Evolutionary conservation across 2,888 invertebrate genomes (phyloP).

Genomic region (Camponotus fellah): DNA sequence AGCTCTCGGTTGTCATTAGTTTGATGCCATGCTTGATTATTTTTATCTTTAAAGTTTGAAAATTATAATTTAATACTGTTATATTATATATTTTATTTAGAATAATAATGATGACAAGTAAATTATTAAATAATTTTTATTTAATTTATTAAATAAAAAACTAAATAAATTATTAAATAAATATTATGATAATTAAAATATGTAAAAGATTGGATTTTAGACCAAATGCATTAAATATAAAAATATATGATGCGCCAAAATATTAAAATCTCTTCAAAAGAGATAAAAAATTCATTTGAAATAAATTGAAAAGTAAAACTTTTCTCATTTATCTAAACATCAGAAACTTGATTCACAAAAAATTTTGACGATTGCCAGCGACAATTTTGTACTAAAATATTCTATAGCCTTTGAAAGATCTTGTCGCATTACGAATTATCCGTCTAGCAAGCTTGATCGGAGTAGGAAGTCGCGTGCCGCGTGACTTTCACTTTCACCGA

Average conservation of each 20-base stretch:
- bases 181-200: neutral
- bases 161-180: neutral
- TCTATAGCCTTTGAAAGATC: slow-evolving; percentile 12
- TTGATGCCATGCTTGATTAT: neutral
- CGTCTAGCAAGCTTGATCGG: slow-evolving; percentile 60
- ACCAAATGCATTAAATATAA: neutral
- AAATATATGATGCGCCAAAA: neutral
- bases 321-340: neutral
- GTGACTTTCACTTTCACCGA: slow-evolving; percentile 85
- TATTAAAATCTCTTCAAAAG: neutral
- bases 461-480: slow-evolving; percentile 79
- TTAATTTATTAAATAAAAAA: neutral
- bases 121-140: neutral
- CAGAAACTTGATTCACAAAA: neutral
- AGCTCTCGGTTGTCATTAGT: neutral
- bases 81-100: neutral
- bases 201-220: neutral
- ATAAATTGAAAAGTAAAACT: neutral
- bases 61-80: neutral
- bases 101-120: neutral
- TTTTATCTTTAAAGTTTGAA: neutral
- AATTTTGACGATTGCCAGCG: neutral
- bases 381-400: neutral
- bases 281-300: neutral
- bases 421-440: slow-evolving; percentile 45